A percentile compares a stretch with the other conserved stretches of the same genome.
Evolutionary conservation across 2,797 vertebrate genomes (phyloP).

Genomic region (Peromyscus attwateri): DNA sequence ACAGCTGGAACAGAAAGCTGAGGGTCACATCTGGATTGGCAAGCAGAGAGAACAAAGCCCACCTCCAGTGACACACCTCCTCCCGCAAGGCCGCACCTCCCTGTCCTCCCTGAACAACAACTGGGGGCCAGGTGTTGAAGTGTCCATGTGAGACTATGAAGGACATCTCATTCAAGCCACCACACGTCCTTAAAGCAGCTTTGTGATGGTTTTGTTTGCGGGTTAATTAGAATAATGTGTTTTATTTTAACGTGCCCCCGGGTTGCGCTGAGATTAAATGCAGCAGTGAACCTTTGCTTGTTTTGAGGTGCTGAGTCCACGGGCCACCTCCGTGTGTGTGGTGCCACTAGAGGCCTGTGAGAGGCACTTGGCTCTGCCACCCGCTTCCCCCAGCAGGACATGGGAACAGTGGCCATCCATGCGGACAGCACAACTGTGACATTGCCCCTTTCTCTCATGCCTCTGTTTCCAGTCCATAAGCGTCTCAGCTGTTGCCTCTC

Average conservation of each 20-base stretch:
- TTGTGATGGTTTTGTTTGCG: background rate
- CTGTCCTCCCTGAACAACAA: background rate
- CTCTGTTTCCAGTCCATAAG: background rate
- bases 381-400: background rate
- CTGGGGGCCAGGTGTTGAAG: background rate
- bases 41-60: background rate
- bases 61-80: background rate
- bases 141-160: background rate
- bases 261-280: background rate
- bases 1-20: background rate
- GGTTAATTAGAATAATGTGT: background rate
- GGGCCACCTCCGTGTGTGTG: no score
- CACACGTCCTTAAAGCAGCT: background rate
- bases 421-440: background rate
- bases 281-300: background rate
- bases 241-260: background rate
- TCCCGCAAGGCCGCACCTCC: background rate
- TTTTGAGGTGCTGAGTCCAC: rapidly evolving
- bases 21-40: no score
- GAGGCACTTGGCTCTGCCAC: background rate
- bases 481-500: background rate
- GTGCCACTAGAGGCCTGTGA: background rate
- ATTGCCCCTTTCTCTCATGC: background rate
- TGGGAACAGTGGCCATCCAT: background rate
- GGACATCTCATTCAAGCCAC: background rate